Conservation (phyloP, 2,888 invertebrate genomes). For the Muschampia staudingeri region DNA sequence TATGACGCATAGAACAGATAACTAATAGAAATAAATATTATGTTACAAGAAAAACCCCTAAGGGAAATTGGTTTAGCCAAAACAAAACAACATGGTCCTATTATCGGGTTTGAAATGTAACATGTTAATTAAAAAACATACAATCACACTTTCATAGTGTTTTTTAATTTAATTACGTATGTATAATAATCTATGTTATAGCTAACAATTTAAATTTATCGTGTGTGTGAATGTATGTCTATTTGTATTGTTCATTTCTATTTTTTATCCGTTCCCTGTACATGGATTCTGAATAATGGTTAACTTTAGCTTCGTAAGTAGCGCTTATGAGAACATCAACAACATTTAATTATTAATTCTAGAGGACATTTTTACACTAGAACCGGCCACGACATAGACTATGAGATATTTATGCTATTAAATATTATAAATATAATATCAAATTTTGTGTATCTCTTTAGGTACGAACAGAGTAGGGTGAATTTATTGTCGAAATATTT, state of each 20-base stretch:
- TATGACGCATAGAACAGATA: neutral
- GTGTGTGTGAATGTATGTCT: too few relatives aligned
- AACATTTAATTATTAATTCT: constrained; percentile 39
- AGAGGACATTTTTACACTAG: constrained; percentile 31
- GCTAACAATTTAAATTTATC: too few relatives aligned
- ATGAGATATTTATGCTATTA: constrained; percentile 29
- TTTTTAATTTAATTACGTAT: too few relatives aligned
- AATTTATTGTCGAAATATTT: constrained; percentile 78
- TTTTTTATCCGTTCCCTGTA: neutral
- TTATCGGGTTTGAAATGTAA: too few relatives aligned
- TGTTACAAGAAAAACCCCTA: neutral
- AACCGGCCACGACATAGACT: constrained; percentile 26
- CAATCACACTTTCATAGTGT: too few relatives aligned
- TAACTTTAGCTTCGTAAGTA: neutral
- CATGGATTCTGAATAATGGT: neutral
- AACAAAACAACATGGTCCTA: neutral
- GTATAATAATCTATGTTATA: too few relatives aligned
- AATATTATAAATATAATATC: constrained; percentile 22
- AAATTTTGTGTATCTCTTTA: constrained; percentile 42
- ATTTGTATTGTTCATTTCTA: neutral
- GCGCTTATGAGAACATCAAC: constrained; percentile 26
- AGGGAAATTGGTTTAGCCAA: neutral
- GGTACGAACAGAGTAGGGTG: constrained; percentile 50
- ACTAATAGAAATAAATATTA: neutral
- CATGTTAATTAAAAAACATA: too few relatives aligned